Evolutionary conservation across 2,888 invertebrate species (phyloP), one percentile per base, ranked within the genome.

Genomic region (Tortrix viridana): DNA sequence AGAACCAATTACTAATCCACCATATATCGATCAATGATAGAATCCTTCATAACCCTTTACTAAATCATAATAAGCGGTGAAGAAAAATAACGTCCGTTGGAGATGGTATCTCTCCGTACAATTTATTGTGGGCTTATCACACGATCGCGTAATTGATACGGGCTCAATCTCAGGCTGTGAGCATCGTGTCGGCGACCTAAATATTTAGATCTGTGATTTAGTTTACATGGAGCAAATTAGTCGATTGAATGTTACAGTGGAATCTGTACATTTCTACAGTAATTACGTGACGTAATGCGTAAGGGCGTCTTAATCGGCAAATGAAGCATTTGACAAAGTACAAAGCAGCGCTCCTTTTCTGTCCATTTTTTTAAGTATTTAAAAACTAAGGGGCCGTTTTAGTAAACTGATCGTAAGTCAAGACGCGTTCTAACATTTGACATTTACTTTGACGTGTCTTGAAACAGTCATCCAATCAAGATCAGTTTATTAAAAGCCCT

Each of bases 61-160:
- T 86, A 85, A 85, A 85, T 88, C 84, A 85, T 82, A 68, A 85
- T 82, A 68, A 70, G 79, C 75, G 79, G 77, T 77, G 72, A 81
- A 82, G 74, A 74, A 82, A 80, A 77, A 74, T 75, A 77, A 77
- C 74, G 78, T 78, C 76, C 72, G 70, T 65, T 68, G 66, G 71
- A 81, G 85, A 86, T 85, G 74, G 67, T 72, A 73, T 73, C 73
- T 66, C 68, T 68, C 72, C 77, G 72, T 78, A 86, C 83, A 84
- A 89, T 87, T 88, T 88, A 88, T 86, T 79, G 84, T 72, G 69
- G 71, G 74, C 76, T 84, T 88, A 89, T 88, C 88, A 76, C 65
- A 69, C 77, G 82, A 88, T 88, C 88, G 84, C 84, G 88, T 88
- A 87, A 89, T 88, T 86, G 88, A 88, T 72, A 73, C 71, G 68